These are phyloP conservation scores for Vidua macroura DNA, from an alignment of 2,113 vertebrate species.

Conservation along the genomic window DNA sequence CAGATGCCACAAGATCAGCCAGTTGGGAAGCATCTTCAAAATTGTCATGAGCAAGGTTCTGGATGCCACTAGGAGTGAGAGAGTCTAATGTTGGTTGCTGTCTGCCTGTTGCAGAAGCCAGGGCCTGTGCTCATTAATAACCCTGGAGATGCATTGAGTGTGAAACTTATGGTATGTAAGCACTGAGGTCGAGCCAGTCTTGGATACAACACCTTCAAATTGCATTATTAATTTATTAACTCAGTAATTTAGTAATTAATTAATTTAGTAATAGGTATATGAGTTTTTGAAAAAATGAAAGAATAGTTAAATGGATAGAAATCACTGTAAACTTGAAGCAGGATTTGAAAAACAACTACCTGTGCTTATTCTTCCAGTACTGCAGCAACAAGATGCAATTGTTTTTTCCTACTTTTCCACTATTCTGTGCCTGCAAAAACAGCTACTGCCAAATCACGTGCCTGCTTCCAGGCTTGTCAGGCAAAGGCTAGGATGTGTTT, in stretches of 20 bases:
- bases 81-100: background rate
- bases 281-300: background rate
- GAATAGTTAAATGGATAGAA: background rate
- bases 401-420: background rate
- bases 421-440: background rate
- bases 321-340: background rate
- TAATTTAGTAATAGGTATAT: background rate
- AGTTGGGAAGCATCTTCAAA: background rate
- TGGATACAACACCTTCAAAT: background rate
- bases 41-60: background rate
- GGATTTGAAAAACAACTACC: background rate
- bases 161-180: background rate
- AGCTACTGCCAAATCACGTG: background rate
- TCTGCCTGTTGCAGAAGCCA: background rate
- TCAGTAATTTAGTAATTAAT: background rate
- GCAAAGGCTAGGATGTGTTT: background rate
- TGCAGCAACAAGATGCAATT: background rate
- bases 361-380: background rate
- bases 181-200: accelerated
- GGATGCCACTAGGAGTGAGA: background rate
- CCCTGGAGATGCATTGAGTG: accelerated
- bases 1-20: background rate
- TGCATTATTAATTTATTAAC: background rate
- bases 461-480: background rate
- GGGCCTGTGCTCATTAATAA: background rate